A percentile compares a stretch with the other conserved stretches of the same genome.
Conservation (phyloP, 1,140 invertebrate genomes). For the Heliothis subflexa region DNA sequence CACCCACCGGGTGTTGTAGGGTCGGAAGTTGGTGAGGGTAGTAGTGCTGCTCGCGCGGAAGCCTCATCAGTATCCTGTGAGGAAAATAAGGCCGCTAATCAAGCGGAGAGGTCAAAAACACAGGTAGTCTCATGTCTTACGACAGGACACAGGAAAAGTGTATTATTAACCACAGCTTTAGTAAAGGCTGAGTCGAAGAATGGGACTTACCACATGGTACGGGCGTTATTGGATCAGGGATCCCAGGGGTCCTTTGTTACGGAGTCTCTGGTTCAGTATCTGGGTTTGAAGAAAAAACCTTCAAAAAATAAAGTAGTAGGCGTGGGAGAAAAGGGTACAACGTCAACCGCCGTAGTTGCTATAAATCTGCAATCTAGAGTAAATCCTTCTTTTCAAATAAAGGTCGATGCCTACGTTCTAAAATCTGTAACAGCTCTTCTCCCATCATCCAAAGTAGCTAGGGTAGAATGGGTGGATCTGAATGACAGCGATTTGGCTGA, state of each 20-base stretch:
- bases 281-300: not conserved
- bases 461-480: conserved; percentile 15
- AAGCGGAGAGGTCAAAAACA: too few species aligned
- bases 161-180: too few species aligned
- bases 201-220: not conserved
- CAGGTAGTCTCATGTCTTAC: too few species aligned
- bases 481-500: not conserved
- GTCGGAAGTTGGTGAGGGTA: too few species aligned
- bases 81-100: too few species aligned
- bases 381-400: not conserved
- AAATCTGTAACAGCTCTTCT: conserved; percentile 29
- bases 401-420: conserved; percentile 33
- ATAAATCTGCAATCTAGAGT: conserved; percentile 1
- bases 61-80: too few species aligned
- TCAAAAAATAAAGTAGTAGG: not conserved
- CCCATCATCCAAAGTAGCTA: not conserved
- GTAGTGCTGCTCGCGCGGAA: too few species aligned
- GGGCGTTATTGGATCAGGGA: conserved; percentile 14
- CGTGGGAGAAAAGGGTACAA: not conserved
- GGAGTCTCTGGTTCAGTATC: conserved; percentile 18
- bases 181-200: too few species aligned
- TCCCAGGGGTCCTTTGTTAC: conserved; percentile 15
- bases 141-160: too few species aligned
- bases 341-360: not conserved
- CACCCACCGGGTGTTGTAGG: too few species aligned